A percentile compares a stretch with the other conserved stretches of the same genome.
These are phyloP conservation scores for Gastrophysa polygoni DNA, from an alignment of 2,888 invertebrate genomes.

Conservation along the genomic window DNA sequence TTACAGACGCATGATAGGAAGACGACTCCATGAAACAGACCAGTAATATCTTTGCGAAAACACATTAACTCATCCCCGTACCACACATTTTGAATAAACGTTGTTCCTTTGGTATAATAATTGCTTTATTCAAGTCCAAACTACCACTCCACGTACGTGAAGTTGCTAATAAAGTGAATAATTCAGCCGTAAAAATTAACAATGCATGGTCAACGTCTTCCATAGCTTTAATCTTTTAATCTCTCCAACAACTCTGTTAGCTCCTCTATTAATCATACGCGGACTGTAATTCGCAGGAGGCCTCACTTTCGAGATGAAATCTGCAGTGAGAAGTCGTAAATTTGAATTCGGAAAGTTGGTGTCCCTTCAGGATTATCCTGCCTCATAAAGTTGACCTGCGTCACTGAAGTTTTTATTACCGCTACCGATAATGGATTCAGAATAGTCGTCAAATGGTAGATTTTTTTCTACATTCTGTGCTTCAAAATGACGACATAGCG, in stretches of 20 bases:
- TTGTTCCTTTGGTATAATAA: constrained; percentile 42
- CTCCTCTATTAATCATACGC: constrained; percentile 12
- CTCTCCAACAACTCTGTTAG: constrained; percentile 12
- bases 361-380: neutral
- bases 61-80: no score
- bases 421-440: no score
- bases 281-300: neutral
- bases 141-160: constrained; percentile 38
- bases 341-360: constrained; percentile 1
- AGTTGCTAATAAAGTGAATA: constrained; percentile 44
- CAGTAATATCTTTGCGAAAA: no score
- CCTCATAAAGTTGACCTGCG: no score
- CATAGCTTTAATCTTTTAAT: constrained; percentile 39
- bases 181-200: constrained; percentile 47
- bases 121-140: constrained; percentile 40
- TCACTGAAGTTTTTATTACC: neutral
- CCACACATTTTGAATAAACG: constrained; percentile 48
- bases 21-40: no score
- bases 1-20: no score
- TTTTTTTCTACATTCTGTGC: no score
- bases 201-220: constrained; percentile 44
- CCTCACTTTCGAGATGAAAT: constrained; percentile 10
- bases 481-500: no score
- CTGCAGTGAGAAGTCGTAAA: constrained; percentile 7
- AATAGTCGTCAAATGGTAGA: no score